Conservation (phyloP, 2,888 invertebrate genomes). For the Cotesia congregata region DNA sequence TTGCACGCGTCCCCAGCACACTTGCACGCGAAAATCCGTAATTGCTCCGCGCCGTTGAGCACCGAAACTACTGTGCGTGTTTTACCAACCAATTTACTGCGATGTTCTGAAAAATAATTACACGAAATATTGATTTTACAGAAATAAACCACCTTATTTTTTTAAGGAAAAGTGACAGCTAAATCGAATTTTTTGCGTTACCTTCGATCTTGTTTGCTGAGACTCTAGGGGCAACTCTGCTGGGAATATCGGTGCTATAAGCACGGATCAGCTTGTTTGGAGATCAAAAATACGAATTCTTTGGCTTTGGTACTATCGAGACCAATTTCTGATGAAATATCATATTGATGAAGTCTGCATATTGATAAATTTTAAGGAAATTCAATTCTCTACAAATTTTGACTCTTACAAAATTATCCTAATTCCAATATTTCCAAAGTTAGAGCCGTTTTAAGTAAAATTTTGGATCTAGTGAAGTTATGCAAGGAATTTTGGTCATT, state of each 20-base stretch:
- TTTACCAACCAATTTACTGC: constrained; percentile 53
- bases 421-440: too few relatives aligned
- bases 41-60: constrained; percentile 69
- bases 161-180: neutral
- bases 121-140: neutral
- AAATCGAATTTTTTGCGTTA: neutral
- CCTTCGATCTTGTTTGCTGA: neutral
- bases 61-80: constrained; percentile 39
- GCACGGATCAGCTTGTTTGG: neutral
- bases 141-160: neutral
- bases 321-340: too few relatives aligned
- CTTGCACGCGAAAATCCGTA: constrained; percentile 54
- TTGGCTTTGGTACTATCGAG: too few relatives aligned
- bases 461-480: too few relatives aligned
- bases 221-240: neutral
- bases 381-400: too few relatives aligned
- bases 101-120: constrained; percentile 56
- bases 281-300: neutral
- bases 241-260: constrained; percentile 13
- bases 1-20: constrained; percentile 62
- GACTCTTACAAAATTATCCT: too few relatives aligned
- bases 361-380: too few relatives aligned
- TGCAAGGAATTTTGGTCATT: too few relatives aligned
- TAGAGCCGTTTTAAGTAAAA: too few relatives aligned
- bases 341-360: too few relatives aligned